Evolutionary conservation across 2,113 vertebrate species (phyloP).

Genomic region (Syrrhaptes paradoxus): DNA sequence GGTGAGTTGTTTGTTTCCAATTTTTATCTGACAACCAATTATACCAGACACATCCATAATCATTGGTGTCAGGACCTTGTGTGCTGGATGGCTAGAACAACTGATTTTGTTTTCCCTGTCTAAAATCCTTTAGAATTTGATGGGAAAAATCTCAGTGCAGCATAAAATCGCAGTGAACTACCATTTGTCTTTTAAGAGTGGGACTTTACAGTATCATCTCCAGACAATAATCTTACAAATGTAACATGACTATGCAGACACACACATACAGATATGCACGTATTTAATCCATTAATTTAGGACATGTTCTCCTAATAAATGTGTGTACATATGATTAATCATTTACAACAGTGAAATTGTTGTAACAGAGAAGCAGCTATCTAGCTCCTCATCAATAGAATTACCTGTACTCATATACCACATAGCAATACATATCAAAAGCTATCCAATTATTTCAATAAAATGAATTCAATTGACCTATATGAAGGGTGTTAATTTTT

Average conservation of each 20-base stretch:
- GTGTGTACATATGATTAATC: background rate
- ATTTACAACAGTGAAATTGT: background rate
- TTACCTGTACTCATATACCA: background rate
- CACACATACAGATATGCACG: background rate
- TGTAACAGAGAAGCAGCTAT: background rate
- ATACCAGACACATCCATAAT: background rate
- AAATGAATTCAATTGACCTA: background rate
- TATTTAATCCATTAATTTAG: background rate
- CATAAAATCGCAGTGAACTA: background rate
- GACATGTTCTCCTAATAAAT: background rate
- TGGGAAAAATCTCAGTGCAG: background rate
- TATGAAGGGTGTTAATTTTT: background rate
- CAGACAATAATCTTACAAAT: background rate
- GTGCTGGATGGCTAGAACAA: background rate
- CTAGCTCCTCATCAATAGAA: background rate
- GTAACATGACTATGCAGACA: background rate
- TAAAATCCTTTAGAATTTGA: background rate
- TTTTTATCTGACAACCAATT: background rate
- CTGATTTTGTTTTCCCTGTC: background rate
- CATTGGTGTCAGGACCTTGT: background rate
- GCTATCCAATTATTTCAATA: background rate
- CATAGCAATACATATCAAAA: background rate
- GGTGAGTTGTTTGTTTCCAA: background rate
- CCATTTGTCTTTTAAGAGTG: background rate
- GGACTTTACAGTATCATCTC: background rate